Percentiles rank a stretch among this genome's conserved stretches.
phyloP scores from a whole-genome alignment of 2,888 invertebrate genomes.

The Mythimna impura region DNA sequence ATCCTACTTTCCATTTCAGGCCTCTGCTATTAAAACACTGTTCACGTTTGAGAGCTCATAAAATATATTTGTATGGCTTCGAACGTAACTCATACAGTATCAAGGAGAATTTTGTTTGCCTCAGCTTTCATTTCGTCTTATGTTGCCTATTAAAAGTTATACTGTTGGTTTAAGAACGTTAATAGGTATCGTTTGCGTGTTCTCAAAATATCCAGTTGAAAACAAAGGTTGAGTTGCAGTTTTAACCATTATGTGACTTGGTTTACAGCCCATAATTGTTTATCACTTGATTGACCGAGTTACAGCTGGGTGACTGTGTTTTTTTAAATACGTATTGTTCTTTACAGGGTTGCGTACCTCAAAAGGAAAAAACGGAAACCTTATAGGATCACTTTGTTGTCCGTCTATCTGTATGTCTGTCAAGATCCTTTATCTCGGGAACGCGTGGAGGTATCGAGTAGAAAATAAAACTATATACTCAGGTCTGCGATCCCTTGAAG shows the following conservation, averaged over 20 bases:
- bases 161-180: constrained; percentile 46
- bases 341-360: background rate
- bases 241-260: constrained; percentile 17
- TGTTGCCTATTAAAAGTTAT: constrained; percentile 59
- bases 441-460: too few relatives aligned
- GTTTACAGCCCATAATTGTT: constrained; percentile 25
- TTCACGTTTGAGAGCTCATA: constrained; percentile 38
- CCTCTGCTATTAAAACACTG: constrained; percentile 32
- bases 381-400: too few relatives aligned
- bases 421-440: too few relatives aligned
- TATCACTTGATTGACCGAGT: constrained; percentile 15
- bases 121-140: constrained; percentile 50
- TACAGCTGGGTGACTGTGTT: background rate
- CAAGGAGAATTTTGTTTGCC: constrained; percentile 59
- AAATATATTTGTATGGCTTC: constrained; percentile 47
- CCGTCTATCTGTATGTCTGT: too few relatives aligned
- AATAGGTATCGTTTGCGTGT: constrained; percentile 53
- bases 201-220: constrained; percentile 39
- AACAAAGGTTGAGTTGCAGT: constrained; percentile 16
- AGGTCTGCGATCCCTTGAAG: too few relatives aligned
- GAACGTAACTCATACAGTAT: constrained; percentile 42
- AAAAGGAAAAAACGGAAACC: too few relatives aligned
- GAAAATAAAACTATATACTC: too few relatives aligned
- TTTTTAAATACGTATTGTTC: background rate
- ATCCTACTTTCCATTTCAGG: background rate